phyloP scores from a whole-genome alignment of 2,797 vertebrate genomes.

The Peromyscus melanophrys region DNA sequence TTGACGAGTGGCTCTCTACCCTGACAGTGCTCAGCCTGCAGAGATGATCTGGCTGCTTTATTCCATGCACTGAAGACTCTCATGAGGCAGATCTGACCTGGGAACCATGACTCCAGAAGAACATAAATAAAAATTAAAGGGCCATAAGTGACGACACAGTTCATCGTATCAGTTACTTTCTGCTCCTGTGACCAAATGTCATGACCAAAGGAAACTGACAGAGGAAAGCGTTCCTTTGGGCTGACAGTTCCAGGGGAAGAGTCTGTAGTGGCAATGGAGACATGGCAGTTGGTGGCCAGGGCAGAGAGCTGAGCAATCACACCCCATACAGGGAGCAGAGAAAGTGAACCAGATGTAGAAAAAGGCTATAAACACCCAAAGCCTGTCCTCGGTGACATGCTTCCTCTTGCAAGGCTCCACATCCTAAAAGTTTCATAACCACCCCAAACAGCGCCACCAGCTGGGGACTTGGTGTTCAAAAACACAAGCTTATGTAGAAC shows the following conservation, averaged over 20 bases:
- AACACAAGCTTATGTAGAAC: rapidly evolving
- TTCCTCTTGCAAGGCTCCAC: neutral
- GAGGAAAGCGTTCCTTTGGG: neutral
- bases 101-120: neutral
- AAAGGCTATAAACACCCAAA: too few relatives aligned
- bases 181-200: neutral
- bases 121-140: neutral
- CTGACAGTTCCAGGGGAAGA: neutral
- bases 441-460: neutral
- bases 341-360: neutral
- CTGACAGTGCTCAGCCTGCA: neutral
- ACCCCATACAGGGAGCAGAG: neutral
- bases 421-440: neutral
- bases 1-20: neutral
- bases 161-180: neutral
- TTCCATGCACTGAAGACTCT: neutral
- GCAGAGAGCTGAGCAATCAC: neutral
- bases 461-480: neutral
- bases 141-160: neutral
- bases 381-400: neutral
- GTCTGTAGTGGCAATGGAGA: neutral
- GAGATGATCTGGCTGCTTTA: neutral
- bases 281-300: neutral
- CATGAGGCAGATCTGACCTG: neutral
- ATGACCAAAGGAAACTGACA: neutral